phyloP scores from a whole-genome alignment of 2,888 invertebrate species.

The Hydriomena furcata region DNA sequence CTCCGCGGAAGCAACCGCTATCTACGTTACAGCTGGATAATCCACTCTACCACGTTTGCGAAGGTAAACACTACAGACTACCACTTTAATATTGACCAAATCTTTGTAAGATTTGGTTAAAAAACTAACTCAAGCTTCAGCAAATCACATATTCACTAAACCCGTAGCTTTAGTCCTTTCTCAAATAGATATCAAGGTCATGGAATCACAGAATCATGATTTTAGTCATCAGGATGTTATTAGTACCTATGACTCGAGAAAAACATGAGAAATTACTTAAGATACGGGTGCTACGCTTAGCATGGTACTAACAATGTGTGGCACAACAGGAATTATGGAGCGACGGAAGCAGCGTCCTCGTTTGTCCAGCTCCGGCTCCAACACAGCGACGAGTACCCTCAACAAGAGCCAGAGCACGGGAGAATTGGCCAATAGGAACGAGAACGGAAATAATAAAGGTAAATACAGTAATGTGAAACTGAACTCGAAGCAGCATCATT shows the following conservation, averaged over 20 bases:
- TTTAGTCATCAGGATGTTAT: too few species aligned
- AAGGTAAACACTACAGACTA: constrained; percentile 71
- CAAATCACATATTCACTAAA: too few species aligned
- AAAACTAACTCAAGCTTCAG: too few species aligned
- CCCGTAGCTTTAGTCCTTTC: too few species aligned
- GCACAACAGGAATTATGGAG: constrained; percentile 74
- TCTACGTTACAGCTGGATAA: constrained; percentile 85
- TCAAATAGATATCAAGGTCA: too few species aligned
- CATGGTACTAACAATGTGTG: constrained; percentile 51
- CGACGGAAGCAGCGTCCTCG: constrained; percentile 73
- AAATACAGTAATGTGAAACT: constrained; percentile 16
- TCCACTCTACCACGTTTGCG: constrained; percentile 91
- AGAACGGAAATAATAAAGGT: constrained; percentile 65
- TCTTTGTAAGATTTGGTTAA: too few species aligned
- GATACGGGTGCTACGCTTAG: constrained; percentile 42
- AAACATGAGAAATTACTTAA: too few species aligned
- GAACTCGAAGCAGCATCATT: too few species aligned
- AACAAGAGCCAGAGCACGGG: constrained; percentile 84
- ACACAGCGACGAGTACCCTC: constrained; percentile 57
- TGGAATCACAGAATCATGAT: too few species aligned
- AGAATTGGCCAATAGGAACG: constrained; percentile 77
- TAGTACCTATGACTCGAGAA: too few species aligned
- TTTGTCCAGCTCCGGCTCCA: constrained; percentile 59
- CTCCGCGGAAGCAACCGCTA: constrained; percentile 63
- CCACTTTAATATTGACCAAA: too few species aligned